A percentile compares a stretch with the other conserved stretches of the same genome.
Evolutionary conservation across 2,797 vertebrate species (phyloP).

Genomic region (Remorina albescens): DNA sequence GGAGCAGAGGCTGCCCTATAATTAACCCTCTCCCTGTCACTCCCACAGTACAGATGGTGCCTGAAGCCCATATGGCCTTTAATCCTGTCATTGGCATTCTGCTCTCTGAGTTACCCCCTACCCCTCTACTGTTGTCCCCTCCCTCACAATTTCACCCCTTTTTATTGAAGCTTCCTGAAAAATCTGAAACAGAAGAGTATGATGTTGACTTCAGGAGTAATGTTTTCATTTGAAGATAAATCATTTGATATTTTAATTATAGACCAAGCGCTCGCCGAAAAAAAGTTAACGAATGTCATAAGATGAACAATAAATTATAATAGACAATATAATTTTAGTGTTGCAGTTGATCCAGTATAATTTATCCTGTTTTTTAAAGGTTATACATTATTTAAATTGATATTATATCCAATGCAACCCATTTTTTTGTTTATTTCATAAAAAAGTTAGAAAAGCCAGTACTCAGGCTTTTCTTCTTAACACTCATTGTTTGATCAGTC

Average conservation of each 20-base stretch:
- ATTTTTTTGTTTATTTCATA: slow-evolving; percentile 19
- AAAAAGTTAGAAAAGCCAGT: slow-evolving; percentile 5
- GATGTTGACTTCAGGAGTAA: slow-evolving; percentile 9
- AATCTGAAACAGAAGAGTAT: slow-evolving; percentile 55
- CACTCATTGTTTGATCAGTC: slow-evolving; percentile 27
- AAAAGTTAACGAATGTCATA: slow-evolving; percentile 1
- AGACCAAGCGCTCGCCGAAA: neutral
- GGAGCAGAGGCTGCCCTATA: slow-evolving; percentile 87
- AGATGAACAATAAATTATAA: neutral
- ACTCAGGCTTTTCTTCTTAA: neutral
- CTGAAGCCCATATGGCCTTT: slow-evolving; percentile 89
- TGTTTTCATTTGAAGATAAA: slow-evolving; percentile 2
- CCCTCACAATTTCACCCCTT: slow-evolving; percentile 50
- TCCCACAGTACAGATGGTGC: slow-evolving; percentile 89
- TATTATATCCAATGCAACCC: neutral
- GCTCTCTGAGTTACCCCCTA: slow-evolving; percentile 76
- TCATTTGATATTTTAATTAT: slow-evolving; percentile 4
- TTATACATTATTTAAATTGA: neutral
- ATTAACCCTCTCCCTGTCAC: slow-evolving; percentile 89
- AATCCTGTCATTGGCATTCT: slow-evolving; percentile 91
- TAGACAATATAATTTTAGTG: neutral
- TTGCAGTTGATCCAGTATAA: neutral
- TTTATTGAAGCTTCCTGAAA: slow-evolving; percentile 69
- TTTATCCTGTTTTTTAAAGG: neutral
- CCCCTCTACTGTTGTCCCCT: slow-evolving; percentile 59